Evolutionary conservation across 2,113 vertebrate genomes (phyloP).

Genomic region (Hassar affinis): DNA sequence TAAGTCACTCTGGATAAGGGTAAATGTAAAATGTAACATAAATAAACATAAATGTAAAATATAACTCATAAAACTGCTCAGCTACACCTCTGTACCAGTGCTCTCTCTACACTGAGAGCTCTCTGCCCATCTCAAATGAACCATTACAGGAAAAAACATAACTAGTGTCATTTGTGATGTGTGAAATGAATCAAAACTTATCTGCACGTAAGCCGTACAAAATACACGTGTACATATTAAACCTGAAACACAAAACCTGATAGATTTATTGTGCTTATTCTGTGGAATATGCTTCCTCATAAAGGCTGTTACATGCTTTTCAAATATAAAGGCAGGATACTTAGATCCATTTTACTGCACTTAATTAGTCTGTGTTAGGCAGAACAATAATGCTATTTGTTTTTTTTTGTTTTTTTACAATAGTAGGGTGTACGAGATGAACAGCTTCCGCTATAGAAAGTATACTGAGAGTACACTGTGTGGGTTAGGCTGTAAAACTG

Average conservation of each 20-base stretch:
- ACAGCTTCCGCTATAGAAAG: slow-evolving; percentile 55
- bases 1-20: too few species aligned
- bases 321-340: not conserved
- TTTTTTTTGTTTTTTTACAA: not conserved
- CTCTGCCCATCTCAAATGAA: too few species aligned
- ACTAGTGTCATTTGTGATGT: too few species aligned
- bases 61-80: not conserved
- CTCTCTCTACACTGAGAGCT: too few species aligned
- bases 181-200: too few species aligned
- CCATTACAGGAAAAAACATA: too few species aligned
- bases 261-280: not conserved
- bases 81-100: too few species aligned
- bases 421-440: not conserved
- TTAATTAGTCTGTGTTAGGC: not conserved
- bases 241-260: not conserved
- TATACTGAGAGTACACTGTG: slow-evolving; percentile 37
- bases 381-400: not conserved
- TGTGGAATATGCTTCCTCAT: not conserved
- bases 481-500: not conserved
- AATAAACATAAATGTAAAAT: too few species aligned
- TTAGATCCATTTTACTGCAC: not conserved
- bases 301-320: not conserved
- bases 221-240: too few species aligned
- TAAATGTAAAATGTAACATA: too few species aligned
- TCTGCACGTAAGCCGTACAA: too few species aligned